Evolutionary conservation across 2,797 vertebrate genomes (phyloP).

Genomic region (Gorsachius magnificus): DNA sequence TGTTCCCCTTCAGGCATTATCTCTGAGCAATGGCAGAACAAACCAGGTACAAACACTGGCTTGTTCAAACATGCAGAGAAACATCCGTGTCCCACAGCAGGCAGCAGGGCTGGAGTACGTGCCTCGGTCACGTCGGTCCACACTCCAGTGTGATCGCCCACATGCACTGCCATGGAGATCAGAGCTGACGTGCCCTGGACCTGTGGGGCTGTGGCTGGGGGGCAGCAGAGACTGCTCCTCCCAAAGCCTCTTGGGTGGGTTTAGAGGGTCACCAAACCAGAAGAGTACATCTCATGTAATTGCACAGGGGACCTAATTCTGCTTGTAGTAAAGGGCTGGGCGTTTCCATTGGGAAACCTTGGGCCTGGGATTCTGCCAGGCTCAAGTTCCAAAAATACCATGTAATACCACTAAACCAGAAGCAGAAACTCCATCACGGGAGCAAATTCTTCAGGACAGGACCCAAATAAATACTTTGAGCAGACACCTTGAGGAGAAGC

Average conservation of each 20-base stretch:
- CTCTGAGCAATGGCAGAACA: neutral
- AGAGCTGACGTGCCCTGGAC: accelerated
- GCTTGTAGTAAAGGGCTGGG: neutral
- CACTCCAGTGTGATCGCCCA: neutral
- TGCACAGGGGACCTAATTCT: neutral
- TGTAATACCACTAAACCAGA: neutral
- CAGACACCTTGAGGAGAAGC: neutral
- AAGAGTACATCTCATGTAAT: neutral
- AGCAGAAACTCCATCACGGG: neutral
- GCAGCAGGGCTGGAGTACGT: neutral
- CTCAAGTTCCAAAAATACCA: neutral
- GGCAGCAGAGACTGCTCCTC: neutral
- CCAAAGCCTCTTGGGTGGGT: neutral
- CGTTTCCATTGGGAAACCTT: neutral
- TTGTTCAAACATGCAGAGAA: neutral
- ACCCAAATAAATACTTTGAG: neutral
- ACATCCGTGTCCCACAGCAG: neutral
- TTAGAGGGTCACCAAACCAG: neutral
- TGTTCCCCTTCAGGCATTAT: neutral
- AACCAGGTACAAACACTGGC: neutral
- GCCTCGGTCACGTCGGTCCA: neutral
- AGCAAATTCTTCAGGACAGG: neutral
- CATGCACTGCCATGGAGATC: neutral
- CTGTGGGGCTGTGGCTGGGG: accelerated
- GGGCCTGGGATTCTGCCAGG: neutral